phyloP scores from a whole-genome alignment of 2,113 vertebrate genomes.

The Notothenia coriiceps region DNA sequence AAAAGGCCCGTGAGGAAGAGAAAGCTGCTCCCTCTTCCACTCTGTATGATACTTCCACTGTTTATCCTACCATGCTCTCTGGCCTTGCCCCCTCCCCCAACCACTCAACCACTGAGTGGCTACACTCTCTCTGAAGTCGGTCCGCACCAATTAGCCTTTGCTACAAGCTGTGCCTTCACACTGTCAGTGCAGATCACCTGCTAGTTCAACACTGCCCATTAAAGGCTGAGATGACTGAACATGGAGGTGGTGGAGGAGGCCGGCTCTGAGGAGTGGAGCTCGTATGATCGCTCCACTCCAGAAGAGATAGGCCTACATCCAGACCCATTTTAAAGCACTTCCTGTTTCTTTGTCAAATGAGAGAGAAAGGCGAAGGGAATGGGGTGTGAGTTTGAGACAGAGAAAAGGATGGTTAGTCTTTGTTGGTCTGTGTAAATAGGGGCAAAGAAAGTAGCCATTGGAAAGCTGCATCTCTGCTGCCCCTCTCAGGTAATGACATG shows the following conservation, averaged over 20 bases:
- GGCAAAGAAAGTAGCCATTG: conserved; percentile 39
- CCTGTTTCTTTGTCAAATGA: conserved; percentile 1
- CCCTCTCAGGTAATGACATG: conserved; percentile 75
- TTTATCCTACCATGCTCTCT: conserved; percentile 36
- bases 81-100: conserved; percentile 46
- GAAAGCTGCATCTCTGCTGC: conserved; percentile 83
- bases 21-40: conserved; percentile 1
- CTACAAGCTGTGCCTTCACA: conserved; percentile 69
- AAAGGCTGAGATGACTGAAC: conserved; percentile 55
- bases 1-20: conserved; percentile 37
- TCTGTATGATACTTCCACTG: conserved; percentile 17
- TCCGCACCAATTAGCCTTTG: conserved; percentile 73
- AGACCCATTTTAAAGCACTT: conserved; percentile 17
- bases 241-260: conserved; percentile 34
- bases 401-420: conserved; percentile 37
- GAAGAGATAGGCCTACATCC: background rate
- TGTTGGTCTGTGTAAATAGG: conserved; percentile 43
- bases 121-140: conserved; percentile 65
- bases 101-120: conserved; percentile 47
- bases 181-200: conserved; percentile 74
- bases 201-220: conserved; percentile 57
- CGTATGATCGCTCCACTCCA: background rate
- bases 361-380: background rate
- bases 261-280: conserved; percentile 20
- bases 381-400: background rate